These are phyloP conservation scores for Anthopleura sola DNA, from an alignment of 64 coral and sea anemone genomes.

Conservation along the genomic window DNA sequence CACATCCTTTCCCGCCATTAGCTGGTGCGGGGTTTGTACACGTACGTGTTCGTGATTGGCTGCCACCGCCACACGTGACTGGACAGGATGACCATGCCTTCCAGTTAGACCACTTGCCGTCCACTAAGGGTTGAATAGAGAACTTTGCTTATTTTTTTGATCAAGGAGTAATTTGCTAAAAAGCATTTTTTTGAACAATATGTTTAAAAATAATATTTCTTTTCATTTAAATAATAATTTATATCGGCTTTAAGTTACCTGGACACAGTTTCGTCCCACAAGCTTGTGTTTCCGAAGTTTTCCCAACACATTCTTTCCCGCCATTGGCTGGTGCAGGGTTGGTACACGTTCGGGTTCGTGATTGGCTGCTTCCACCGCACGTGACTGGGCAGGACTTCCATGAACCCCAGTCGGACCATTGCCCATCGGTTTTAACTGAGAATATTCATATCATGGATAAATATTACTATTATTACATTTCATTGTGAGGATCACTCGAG, in stretches of 20 bases:
- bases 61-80: conserved; percentile 41
- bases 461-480: too few relatives aligned
- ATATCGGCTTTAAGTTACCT: too few relatives aligned
- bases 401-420: neutral
- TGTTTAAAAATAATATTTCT: too few relatives aligned
- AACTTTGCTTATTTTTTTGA: neutral
- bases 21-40: conserved; percentile 34
- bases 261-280: conserved; percentile 7
- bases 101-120: conserved; percentile 33
- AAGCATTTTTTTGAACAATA: too few relatives aligned
- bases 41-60: conserved; percentile 5
- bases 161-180: too few relatives aligned
- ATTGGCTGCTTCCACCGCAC: conserved; percentile 14
- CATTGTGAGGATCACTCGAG: too few relatives aligned
- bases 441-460: too few relatives aligned
- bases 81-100: conserved; percentile 29
- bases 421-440: neutral
- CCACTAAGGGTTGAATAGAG: neutral
- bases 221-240: too few relatives aligned
- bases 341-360: conserved; percentile 12
- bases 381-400: conserved; percentile 22
- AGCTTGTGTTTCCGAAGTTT: neutral
- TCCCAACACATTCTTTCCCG: conserved; percentile 14
- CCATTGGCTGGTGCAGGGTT: conserved; percentile 27
- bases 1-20: too few relatives aligned